These are phyloP conservation scores for Oryzias celebensis DNA, from an alignment of 2,113 vertebrate genomes.

Conservation along the genomic window DNA sequence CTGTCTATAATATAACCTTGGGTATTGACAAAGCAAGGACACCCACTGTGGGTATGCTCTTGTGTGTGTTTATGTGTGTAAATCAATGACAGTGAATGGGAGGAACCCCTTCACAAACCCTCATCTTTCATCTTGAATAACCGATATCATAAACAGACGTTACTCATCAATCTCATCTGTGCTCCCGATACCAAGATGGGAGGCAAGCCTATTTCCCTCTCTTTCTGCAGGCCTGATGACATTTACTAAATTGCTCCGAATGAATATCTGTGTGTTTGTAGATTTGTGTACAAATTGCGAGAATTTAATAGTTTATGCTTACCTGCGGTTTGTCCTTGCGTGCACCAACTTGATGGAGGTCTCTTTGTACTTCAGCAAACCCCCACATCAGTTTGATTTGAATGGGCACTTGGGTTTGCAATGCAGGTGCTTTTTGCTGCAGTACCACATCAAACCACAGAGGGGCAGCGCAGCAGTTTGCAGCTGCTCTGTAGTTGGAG, in stretches of 20 bases:
- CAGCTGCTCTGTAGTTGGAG: conserved; percentile 33
- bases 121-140: conserved; percentile 81
- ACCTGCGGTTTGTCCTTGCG: conserved; percentile 21
- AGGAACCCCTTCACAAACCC: conserved; percentile 74
- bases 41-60: conserved; percentile 53
- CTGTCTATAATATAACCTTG: conserved; percentile 72
- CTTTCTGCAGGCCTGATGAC: conserved; percentile 70
- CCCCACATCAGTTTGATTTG: conserved; percentile 45
- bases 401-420: conserved; percentile 26
- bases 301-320: neutral
- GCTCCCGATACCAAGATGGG: conserved; percentile 68
- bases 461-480: conserved; percentile 89
- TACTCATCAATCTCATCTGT: conserved; percentile 77
- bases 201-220: conserved; percentile 73
- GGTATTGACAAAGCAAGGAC: conserved; percentile 73
- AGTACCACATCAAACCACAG: conserved; percentile 75
- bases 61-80: conserved; percentile 58
- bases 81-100: conserved; percentile 79
- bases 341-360: conserved; percentile 32
- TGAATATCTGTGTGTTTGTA: conserved; percentile 12
- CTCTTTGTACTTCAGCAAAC: conserved; percentile 32
- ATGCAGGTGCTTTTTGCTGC: conserved; percentile 16
- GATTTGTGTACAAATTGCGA: conserved; percentile 8
- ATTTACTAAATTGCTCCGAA: conserved; percentile 68
- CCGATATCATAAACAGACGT: conserved; percentile 76